These are phyloP conservation scores for Aepyceros melampus DNA, from an alignment of 2,113 vertebrate genomes.

Conservation along the genomic window DNA sequence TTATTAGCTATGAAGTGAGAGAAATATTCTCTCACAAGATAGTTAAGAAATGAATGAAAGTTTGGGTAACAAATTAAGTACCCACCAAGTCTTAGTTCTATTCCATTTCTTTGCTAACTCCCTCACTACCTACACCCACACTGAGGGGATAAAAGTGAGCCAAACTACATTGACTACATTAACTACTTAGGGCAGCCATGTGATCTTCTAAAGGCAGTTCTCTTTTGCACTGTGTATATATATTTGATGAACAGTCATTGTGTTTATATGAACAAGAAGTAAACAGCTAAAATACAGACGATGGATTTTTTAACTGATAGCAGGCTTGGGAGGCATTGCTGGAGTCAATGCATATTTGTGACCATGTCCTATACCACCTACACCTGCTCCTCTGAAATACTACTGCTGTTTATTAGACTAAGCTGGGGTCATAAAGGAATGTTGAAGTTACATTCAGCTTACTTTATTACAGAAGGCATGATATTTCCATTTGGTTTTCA, in stretches of 20 bases:
- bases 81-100: not conserved
- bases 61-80: not conserved
- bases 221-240: not conserved
- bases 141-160: not conserved
- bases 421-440: not conserved
- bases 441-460: not conserved
- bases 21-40: not conserved
- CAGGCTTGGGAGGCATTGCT: not conserved
- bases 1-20: not conserved
- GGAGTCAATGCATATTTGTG: not conserved
- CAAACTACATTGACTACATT: too few species aligned
- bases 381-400: not conserved
- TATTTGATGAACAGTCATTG: not conserved
- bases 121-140: not conserved
- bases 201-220: not conserved
- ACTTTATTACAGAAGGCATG: not conserved
- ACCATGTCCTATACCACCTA: not conserved
- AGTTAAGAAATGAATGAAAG: not conserved
- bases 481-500: not conserved
- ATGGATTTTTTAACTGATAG: not conserved
- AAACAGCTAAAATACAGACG: not conserved
- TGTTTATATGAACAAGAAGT: not conserved
- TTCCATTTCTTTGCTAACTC: not conserved
- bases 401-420: not conserved
- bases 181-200: not conserved